Evolutionary conservation across 2,888 invertebrate genomes (phyloP).

Genomic region (Nymphalis c-album): DNA sequence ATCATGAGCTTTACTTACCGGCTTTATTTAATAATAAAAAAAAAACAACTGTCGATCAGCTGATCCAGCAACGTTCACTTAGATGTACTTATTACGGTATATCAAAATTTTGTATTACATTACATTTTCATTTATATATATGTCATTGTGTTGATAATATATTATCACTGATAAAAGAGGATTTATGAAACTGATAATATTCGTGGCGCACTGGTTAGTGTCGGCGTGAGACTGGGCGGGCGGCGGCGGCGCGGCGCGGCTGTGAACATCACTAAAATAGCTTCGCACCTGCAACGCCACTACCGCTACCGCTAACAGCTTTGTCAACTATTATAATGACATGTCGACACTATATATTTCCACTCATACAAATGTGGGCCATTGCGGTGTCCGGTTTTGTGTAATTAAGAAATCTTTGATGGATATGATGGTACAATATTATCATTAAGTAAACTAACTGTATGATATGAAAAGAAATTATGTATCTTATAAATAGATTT

Average conservation of each 20-base stretch:
- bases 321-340: slow-evolving; percentile 64
- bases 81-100: background rate
- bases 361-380: slow-evolving; percentile 26
- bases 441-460: background rate
- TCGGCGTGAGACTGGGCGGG: slow-evolving; percentile 68
- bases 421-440: background rate
- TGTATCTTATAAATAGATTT: no score
- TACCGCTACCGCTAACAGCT: slow-evolving; percentile 66
- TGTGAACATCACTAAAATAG: slow-evolving; percentile 66
- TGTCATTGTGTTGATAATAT: slow-evolving; percentile 18
- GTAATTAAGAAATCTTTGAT: background rate
- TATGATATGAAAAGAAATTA: background rate
- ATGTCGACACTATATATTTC: slow-evolving; percentile 43
- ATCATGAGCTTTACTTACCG: slow-evolving; percentile 21
- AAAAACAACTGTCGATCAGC: background rate
- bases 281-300: slow-evolving; percentile 71
- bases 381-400: slow-evolving; percentile 5
- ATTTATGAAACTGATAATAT: slow-evolving; percentile 13
- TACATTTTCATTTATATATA: slow-evolving; percentile 5
- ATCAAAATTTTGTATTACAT: background rate
- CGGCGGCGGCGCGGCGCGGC: slow-evolving; percentile 55
- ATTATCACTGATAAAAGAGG: slow-evolving; percentile 31
- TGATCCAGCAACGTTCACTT: background rate
- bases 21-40: background rate
- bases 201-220: slow-evolving; percentile 38